Base-by-base conservation (phyloP, 1,140 invertebrate genomes). In the Protaetia brevitarsis region DNA sequence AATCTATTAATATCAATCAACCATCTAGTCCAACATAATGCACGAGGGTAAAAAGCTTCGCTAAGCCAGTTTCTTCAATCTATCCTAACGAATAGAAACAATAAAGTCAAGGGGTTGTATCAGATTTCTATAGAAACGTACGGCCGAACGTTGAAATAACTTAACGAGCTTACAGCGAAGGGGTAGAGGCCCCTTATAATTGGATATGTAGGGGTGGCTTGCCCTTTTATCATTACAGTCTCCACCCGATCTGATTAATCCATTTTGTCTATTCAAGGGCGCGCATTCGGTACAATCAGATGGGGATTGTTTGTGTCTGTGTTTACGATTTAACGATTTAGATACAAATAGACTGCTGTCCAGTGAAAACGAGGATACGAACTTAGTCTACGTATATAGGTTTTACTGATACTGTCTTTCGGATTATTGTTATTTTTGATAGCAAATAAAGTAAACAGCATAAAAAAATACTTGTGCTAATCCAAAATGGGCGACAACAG, bases 131-230 rank as follows among this genome's bases (percentile, higher is more conserved):
- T 51, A 51, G 41, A 26, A 51, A 26, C 11, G 41, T 23, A 51
- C 6, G 41, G 41, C 26, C 41, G 26, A 10, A 6, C 41, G 16
- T 23, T 23, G 41, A 23, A 51, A 45, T 45, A 45, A 45, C 41
- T 45, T 45, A 19, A 6, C 8, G 8, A 23, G 16, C n/a, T 65
- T 56, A 66, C 65, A 66, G n/a, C 58, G 59, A 67, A 67, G 29
- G 66, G 66, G 66, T 56, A 64, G 41, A 21, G 51, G 61, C 36
- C 37, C 6, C 23, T 6, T 31, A 37, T 67, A 63, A 67, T 67
- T 67, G 66, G 41, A 66, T n/a, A 64, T 21, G 19, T 10, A 51
- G 27, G 60, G 60, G 13, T 63, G 29, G 11, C 36, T 45, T 13
- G 11, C 41, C 19, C 36, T 63, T 27, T 36, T n/a, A 36, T 37